Percentiles rank a stretch among this genome's conserved stretches.
These are phyloP conservation scores for Sorex fumeus DNA, from an alignment of 2,113 vertebrate genomes.

Conservation along the genomic window DNA sequence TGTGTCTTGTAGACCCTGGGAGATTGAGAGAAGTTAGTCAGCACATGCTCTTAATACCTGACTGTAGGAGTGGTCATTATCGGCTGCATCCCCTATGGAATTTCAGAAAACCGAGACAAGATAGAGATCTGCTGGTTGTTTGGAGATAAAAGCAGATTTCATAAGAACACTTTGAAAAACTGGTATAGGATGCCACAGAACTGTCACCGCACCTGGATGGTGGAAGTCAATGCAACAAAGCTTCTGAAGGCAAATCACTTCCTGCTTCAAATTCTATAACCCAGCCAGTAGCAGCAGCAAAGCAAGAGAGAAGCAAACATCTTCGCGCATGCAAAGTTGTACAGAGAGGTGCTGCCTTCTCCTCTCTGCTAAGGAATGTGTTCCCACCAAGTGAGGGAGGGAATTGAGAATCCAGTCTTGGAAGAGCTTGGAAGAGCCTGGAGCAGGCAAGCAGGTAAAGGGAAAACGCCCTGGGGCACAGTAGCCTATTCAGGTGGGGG, in stretches of 20 bases:
- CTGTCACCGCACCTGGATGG: background rate
- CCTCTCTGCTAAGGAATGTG: background rate
- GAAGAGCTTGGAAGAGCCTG: background rate
- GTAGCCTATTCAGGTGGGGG: background rate
- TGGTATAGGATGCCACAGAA: background rate
- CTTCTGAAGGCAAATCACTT: background rate
- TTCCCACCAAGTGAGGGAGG: background rate
- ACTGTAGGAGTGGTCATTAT: no score
- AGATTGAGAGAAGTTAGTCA: no score
- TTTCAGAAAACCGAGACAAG: no score
- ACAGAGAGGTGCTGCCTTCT: background rate
- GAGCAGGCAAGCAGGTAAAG: background rate
- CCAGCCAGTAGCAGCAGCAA: background rate
- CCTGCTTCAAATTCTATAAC: conserved; percentile 2
- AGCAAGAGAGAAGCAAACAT: background rate
- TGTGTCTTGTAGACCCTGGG: no score
- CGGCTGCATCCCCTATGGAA: no score
- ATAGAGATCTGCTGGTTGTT: no score
- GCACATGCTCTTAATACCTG: no score
- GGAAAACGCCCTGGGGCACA: background rate
- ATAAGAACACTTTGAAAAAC: no score
- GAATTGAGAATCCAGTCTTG: background rate
- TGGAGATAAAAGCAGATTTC: no score
- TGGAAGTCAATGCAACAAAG: background rate
- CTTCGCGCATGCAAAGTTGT: background rate